Evolutionary conservation across 2,888 invertebrate species (phyloP), one percentile per base, ranked within the genome.

Genomic region (Pristionchus maxplancki): DNA sequence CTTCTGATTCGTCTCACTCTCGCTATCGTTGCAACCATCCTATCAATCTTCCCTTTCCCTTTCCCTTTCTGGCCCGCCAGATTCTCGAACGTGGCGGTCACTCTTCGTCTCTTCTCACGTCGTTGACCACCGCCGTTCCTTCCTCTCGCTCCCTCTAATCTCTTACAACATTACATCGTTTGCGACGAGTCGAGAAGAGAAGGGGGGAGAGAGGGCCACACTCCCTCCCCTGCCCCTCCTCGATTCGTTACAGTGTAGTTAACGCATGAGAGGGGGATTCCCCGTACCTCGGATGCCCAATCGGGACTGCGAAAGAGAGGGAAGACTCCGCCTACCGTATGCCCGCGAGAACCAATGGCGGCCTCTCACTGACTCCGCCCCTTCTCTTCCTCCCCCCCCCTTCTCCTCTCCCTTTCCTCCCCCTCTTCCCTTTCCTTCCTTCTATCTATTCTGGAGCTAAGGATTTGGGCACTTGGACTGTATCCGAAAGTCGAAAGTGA

Each of bases 131-230:
- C 48, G 48, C 8, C 20, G 48, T 48, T 28, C 48, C 81, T 34
- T 40, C 31, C 31, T 15, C 48, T 81, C 44, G 20, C 82, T n/a
- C 78, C 34, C 78, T 83, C 82, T 53, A 78, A 71, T 37, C 71
- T 78, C 78, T 78, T 78, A 78, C 78, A 78, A 40, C 78, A 78
- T 78, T 78, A 78, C 78, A 78, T 78, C 78, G 40, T 28, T 48
- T 74, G 71, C 71, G 37, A 37, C 78, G 78, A 13, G 78, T 13
- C 44, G 44, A 44, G 78, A 78, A 34, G 37, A 37, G 64, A 34
- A 17, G 64, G 28, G 62, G 11, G 28, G 24, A n/a, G 64, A 31
- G 31, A 28, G 64, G 64, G 64, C 28, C 78, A 5, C n/a, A 13
- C 48, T n/a, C 44, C 28, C 78, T n/a, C 44, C 28, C n/a, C 82